phyloP scores from a whole-genome alignment of 2,888 invertebrate species.

The Tubulanus polymorphus region DNA sequence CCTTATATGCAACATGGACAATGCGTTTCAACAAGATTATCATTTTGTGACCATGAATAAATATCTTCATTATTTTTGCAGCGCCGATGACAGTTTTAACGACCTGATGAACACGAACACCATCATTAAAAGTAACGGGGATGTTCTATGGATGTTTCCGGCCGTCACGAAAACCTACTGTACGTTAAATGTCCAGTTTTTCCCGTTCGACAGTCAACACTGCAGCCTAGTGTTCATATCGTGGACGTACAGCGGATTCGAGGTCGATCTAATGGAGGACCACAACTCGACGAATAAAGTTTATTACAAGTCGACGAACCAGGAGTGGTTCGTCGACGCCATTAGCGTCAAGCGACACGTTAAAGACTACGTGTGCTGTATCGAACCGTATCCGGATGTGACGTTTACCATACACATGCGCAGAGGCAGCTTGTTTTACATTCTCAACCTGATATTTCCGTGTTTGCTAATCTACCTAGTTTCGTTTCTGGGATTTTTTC shows the following conservation, averaged over 20 bases:
- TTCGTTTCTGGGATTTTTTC: conserved; percentile 32
- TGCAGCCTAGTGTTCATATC: conserved; percentile 56
- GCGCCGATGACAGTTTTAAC: neutral
- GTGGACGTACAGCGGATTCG: conserved; percentile 56
- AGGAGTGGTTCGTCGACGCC: conserved; percentile 71
- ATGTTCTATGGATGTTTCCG: conserved; percentile 56
- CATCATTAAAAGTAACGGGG: conserved; percentile 54
- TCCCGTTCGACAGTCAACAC: conserved; percentile 57
- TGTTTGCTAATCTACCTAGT: conserved; percentile 33
- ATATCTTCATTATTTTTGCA: neutral
- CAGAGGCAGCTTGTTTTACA: conserved; percentile 31
- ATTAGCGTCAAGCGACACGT: conserved; percentile 23
- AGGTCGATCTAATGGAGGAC: conserved; percentile 38
- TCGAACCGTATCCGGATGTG: conserved; percentile 31
- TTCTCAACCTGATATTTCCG: conserved; percentile 31
- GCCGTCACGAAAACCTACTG: conserved; percentile 56
- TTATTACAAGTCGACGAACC: conserved; percentile 75
- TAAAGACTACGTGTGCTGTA: conserved; percentile 30
- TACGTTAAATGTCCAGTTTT: conserved; percentile 56
- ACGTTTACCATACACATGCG: conserved; percentile 34
- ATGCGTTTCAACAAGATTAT: no score
- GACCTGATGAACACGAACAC: conserved; percentile 48
- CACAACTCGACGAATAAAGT: conserved; percentile 22
- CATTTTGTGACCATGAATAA: no score
- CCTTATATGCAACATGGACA: no score